Evolutionary conservation across 2,888 invertebrate genomes (phyloP), one percentile per base, ranked within the genome.

Genomic region (Malthinus seriepunctatus): DNA sequence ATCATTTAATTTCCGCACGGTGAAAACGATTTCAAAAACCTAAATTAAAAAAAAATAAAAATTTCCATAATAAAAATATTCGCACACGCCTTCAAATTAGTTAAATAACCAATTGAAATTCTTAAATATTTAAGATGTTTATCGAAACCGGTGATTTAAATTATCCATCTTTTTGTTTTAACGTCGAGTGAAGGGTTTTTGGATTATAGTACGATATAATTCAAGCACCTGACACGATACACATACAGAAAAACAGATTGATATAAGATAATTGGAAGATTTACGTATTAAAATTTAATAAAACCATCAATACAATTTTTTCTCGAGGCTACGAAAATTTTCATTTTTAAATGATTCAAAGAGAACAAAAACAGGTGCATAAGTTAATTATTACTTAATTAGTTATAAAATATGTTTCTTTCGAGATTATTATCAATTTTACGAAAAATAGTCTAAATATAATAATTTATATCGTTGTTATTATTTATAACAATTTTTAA

Each of bases 91-190:
- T 52, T 46, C 52, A 31, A 52, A 52, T 52, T 52, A 46, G 45
- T 31, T 10, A 33, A 23, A 42, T 37, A 37, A 37, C 52, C 52
- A 52, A 52, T 52, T 45, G 52, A 52, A 52, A 46, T 52, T 46
- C 52, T 38, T 45, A 48, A 39, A 23, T 48, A 23, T 39, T 44
- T 32, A 35, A 54, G 64, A 64, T 64, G 62, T 57, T 64, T 62
- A 64, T 64, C 64, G 57, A 55, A 51, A 51, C 51, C 52, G 59
- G 53, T 61, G 64, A 63, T 63, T 64, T 64, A 63, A 60, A 60
- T 63, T 65, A 65, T 64, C 64, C 59, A 67, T 65, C 67, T 67
- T 65, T 23, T 67, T 67, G 67, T 65, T 63, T 65, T 56, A 60
- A 23, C 23, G 23, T 23, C 2, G 23, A 23, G 23, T 23, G 23